Percentiles rank a stretch among this genome's conserved stretches.
These are phyloP conservation scores for Mesorhabditis belari DNA, from an alignment of 2,888 invertebrate species.

Conservation along the genomic window DNA sequence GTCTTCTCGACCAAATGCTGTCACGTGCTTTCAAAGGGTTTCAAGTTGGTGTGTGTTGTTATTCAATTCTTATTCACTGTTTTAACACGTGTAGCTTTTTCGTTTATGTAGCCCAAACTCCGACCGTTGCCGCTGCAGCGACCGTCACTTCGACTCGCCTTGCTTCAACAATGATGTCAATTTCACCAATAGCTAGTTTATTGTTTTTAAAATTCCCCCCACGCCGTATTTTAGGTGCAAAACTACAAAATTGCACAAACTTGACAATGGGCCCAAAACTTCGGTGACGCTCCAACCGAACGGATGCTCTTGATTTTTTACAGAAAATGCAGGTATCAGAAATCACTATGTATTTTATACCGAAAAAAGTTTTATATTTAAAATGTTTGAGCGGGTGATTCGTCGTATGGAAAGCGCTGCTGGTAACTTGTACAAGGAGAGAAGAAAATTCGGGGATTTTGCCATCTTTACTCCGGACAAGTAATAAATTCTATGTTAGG, in stretches of 20 bases:
- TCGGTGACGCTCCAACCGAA: slow-evolving; percentile 67
- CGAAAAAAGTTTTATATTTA: too few relatives aligned
- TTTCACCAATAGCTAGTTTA: too few relatives aligned
- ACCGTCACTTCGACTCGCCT: not conserved
- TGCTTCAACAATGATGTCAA: too few relatives aligned
- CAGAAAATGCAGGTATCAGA: slow-evolving; percentile 63
- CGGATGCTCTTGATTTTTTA: slow-evolving; percentile 74
- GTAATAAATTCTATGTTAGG: slow-evolving; percentile 56
- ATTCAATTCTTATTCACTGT: too few relatives aligned
- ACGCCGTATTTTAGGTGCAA: too few relatives aligned
- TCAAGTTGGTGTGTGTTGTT: too few relatives aligned
- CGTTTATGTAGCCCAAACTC: too few relatives aligned
- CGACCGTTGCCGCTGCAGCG: not conserved
- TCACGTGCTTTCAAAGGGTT: not conserved
- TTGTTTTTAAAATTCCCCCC: too few relatives aligned
- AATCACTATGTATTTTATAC: too few relatives aligned
- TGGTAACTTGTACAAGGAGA: slow-evolving; percentile 92
- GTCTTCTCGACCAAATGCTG: not conserved
- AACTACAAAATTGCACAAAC: slow-evolving; percentile 78
- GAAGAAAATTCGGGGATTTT: slow-evolving; percentile 86
- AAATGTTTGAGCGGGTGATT: slow-evolving; percentile 73
- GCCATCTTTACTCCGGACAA: slow-evolving; percentile 93
- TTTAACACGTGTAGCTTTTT: too few relatives aligned
- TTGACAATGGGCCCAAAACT: slow-evolving; percentile 75
- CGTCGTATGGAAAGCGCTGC: slow-evolving; percentile 90